These are phyloP conservation scores for Dascillus cervinus DNA, from an alignment of 2,888 invertebrate species.

Conservation along the genomic window DNA sequence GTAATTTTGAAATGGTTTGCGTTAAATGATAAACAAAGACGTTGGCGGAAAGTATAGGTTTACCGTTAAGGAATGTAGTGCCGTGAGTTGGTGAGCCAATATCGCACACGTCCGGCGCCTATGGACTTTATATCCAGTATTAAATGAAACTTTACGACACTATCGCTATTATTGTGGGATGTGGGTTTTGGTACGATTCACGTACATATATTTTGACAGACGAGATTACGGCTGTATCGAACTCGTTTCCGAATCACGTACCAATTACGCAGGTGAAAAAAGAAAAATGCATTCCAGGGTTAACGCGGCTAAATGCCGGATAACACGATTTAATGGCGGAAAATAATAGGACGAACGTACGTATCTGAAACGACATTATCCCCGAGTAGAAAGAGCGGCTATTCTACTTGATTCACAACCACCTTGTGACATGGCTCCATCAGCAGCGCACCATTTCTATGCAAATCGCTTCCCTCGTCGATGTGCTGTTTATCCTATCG, in stretches of 20 bases:
- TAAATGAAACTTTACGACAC: slow-evolving; percentile 42
- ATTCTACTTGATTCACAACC: slow-evolving; percentile 39
- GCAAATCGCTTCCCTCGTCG: slow-evolving; percentile 31
- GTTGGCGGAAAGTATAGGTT: too few relatives aligned
- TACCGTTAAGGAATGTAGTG: too few relatives aligned
- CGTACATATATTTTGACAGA: slow-evolving; percentile 27
- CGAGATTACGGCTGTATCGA: too few relatives aligned
- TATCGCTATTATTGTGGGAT: slow-evolving; percentile 34
- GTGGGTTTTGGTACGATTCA: slow-evolving; percentile 34
- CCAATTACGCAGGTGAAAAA: too few relatives aligned
- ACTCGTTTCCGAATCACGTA: too few relatives aligned
- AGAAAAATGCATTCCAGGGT: too few relatives aligned
- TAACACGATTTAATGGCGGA: too few relatives aligned
- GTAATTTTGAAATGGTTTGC: too few relatives aligned
- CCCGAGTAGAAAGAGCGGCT: slow-evolving; percentile 19
- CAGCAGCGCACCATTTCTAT: slow-evolving; percentile 41
- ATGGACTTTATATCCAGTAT: slow-evolving; percentile 39
- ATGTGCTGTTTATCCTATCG: slow-evolving; percentile 25
- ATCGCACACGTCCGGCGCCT: slow-evolving; percentile 38
- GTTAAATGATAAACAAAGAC: too few relatives aligned
- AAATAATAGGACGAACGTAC: too few relatives aligned
- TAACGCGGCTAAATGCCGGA: too few relatives aligned
- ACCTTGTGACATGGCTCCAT: slow-evolving; percentile 43
- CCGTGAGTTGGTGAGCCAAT: too few relatives aligned
- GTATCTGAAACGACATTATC: slow-evolving; percentile 13